These are phyloP conservation scores for Aporophyla nigra DNA, from an alignment of 2,888 invertebrate genomes.

Conservation along the genomic window DNA sequence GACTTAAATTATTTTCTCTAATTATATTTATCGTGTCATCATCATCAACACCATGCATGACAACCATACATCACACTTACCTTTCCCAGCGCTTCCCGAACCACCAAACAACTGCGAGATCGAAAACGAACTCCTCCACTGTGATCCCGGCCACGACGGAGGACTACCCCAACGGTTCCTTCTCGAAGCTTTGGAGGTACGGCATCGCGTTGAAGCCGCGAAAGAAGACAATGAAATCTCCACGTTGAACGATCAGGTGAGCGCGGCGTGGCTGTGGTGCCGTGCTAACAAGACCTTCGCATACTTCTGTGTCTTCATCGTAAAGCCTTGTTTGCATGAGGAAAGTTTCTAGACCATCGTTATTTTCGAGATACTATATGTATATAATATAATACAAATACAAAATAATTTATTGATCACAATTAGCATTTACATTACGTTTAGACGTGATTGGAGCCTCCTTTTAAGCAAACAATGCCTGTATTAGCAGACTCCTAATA, in stretches of 20 bases:
- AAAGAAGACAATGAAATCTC: constrained; percentile 91
- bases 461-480: no score
- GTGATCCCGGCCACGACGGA: constrained; percentile 95
- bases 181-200: constrained; percentile 94
- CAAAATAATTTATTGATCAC: no score
- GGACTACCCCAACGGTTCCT: constrained; percentile 96
- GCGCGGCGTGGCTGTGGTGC: constrained; percentile 72
- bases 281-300: constrained; percentile 55
- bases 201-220: constrained; percentile 86
- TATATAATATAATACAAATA: no score
- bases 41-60: constrained; percentile 15
- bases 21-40: not conserved
- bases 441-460: no score
- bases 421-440: no score
- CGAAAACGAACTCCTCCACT: constrained; percentile 93
- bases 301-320: constrained; percentile 21
- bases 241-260: constrained; percentile 93
- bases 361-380: no score
- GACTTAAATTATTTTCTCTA: not conserved
- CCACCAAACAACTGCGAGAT: constrained; percentile 94
- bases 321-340: constrained; percentile 7
- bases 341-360: not conserved
- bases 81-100: constrained; percentile 93
- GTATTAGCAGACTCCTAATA: no score
- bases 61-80: constrained; percentile 30